Conservation (phyloP, 2,888 invertebrate genomes). For the Amiota minor region DNA sequence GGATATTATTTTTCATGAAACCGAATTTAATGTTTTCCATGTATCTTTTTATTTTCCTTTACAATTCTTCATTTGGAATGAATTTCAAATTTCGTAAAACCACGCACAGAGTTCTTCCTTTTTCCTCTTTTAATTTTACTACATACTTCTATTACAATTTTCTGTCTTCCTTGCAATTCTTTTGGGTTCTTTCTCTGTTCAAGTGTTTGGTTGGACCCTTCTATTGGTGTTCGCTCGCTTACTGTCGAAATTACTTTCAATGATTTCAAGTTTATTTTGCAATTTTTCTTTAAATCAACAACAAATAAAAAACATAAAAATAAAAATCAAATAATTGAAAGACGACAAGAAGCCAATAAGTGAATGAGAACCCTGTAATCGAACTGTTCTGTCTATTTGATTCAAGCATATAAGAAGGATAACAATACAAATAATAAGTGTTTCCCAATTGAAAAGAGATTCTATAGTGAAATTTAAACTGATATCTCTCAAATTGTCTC, state of each 20-base stretch:
- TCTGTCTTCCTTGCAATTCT: too few relatives aligned
- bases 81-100: slow-evolving; percentile 17
- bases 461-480: too few relatives aligned
- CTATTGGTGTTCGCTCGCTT: slow-evolving; percentile 15
- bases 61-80: background rate
- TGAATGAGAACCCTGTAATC: too few relatives aligned
- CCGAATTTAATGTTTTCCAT: too few relatives aligned
- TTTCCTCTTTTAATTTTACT: slow-evolving; percentile 3
- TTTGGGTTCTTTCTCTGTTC: background rate
- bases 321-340: slow-evolving; percentile 13
- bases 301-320: slow-evolving; percentile 14
- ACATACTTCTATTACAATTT: background rate
- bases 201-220: background rate
- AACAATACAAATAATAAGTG: too few relatives aligned
- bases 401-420: too few relatives aligned
- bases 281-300: slow-evolving; percentile 19
- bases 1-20: too few relatives aligned
- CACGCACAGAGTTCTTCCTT: slow-evolving; percentile 9
- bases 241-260: slow-evolving; percentile 24
- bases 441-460: too few relatives aligned
- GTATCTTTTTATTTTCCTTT: background rate
- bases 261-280: slow-evolving; percentile 27
- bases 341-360: slow-evolving; percentile 12
- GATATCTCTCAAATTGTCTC: too few relatives aligned
- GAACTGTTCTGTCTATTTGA: too few relatives aligned